A percentile compares a stretch with the other conserved stretches of the same genome.
Evolutionary conservation across 2,113 vertebrate genomes (phyloP).

Genomic region (Kryptolebias marmoratus): DNA sequence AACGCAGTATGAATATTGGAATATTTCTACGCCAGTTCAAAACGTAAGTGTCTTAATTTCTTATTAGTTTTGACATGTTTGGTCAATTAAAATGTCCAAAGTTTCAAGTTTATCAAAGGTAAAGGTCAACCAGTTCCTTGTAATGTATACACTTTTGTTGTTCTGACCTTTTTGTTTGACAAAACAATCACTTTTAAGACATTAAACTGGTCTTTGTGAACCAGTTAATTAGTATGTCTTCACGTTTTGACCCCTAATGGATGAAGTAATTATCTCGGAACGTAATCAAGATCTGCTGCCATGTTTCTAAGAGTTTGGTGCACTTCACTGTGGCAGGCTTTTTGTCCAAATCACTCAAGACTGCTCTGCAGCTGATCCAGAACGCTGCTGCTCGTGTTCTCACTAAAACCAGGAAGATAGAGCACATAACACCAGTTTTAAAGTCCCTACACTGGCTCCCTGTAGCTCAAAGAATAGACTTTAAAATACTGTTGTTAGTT

Average conservation of each 20-base stretch:
- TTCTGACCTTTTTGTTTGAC: not conserved
- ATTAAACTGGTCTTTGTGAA: not conserved
- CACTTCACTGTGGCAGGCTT: not conserved
- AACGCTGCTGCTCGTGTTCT: too few species aligned
- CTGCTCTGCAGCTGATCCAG: too few species aligned
- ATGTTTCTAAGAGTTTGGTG: not conserved
- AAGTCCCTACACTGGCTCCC: too few species aligned
- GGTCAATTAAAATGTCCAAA: not conserved
- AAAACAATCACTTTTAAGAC: not conserved
- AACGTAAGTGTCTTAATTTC: constrained; percentile 75
- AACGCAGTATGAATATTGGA: constrained; percentile 85
- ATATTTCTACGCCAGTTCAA: constrained; percentile 88
- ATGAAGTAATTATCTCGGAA: not conserved
- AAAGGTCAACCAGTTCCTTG: not conserved
- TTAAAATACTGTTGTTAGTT: too few species aligned
- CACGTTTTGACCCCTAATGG: not conserved
- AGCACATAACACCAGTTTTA: too few species aligned
- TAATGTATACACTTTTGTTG: not conserved
- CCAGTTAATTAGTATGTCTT: not conserved
- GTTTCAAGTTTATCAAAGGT: not conserved
- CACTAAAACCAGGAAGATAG: too few species aligned
- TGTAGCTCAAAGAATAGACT: too few species aligned
- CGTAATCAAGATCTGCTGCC: not conserved
- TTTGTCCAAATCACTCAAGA: constrained; percentile 4
- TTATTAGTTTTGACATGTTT: not conserved